These are phyloP conservation scores for Nebria salina DNA, from an alignment of 2,888 invertebrate genomes.

Conservation along the genomic window DNA sequence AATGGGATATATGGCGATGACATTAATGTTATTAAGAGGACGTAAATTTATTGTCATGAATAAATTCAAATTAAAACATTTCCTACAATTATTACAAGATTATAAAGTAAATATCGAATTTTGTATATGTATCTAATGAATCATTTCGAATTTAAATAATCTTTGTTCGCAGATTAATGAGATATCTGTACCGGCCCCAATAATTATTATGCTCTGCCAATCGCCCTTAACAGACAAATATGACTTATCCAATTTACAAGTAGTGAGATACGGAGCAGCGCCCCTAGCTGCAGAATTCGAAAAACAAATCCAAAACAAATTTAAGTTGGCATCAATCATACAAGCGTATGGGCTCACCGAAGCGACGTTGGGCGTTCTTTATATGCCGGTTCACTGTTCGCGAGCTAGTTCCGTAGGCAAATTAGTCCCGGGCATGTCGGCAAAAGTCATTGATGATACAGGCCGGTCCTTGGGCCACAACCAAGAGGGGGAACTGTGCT, in stretches of 20 bases:
- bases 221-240: constrained; percentile 80
- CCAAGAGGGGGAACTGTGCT: constrained; percentile 83
- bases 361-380: constrained; percentile 70
- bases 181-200: constrained; percentile 78
- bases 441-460: constrained; percentile 74
- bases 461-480: constrained; percentile 71
- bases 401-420: constrained; percentile 75
- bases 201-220: constrained; percentile 85
- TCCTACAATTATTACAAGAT: constrained; percentile 76
- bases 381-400: constrained; percentile 58
- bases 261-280: constrained; percentile 83
- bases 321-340: constrained; percentile 66
- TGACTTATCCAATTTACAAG: constrained; percentile 76
- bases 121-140: neutral
- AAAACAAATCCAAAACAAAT: constrained; percentile 66
- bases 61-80: constrained; percentile 79
- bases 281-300: constrained; percentile 80
- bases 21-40: constrained; percentile 67
- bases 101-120: constrained; percentile 63
- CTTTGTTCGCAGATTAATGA: constrained; percentile 52
- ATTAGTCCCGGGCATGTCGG: constrained; percentile 73
- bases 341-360: constrained; percentile 88
- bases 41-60: constrained; percentile 67
- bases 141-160: neutral
- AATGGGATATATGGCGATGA: constrained; percentile 77